Conservation (phyloP, 2,797 vertebrate genomes). For the Sebastes nivosus region DNA sequence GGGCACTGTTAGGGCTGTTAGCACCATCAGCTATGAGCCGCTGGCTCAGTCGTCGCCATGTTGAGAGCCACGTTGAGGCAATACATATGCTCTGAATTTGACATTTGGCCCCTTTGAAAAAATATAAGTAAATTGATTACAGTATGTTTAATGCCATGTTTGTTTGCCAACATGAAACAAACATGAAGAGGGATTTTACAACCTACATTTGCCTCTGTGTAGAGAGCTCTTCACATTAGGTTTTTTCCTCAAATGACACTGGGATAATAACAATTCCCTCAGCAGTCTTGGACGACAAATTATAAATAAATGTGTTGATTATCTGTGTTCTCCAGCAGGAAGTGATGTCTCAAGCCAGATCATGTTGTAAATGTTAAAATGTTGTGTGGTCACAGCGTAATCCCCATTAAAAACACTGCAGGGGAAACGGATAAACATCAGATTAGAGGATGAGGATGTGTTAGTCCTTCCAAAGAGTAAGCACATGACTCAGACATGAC, state of each 20-base stretch:
- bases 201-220: not conserved
- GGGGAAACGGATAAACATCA: constrained; percentile 37
- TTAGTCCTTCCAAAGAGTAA: constrained; percentile 3
- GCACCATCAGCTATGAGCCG: no score
- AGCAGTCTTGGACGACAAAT: not conserved
- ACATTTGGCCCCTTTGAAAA: not conserved
- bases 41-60: no score
- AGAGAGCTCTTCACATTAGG: not conserved
- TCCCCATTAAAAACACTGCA: constrained; percentile 37
- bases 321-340: constrained; percentile 22
- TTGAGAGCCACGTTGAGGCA: no score
- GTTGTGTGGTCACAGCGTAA: constrained; percentile 27
- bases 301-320: constrained; percentile 7
- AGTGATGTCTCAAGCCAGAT: constrained; percentile 7
- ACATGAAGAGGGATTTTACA: not conserved
- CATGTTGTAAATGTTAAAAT: constrained; percentile 11
- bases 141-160: not conserved
- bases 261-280: not conserved
- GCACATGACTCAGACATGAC: constrained; percentile 13
- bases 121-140: not conserved
- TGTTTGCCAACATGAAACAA: not conserved
- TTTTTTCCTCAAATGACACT: not conserved
- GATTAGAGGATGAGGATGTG: constrained; percentile 23
- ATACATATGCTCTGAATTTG: no score
- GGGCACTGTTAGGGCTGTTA: no score